phyloP scores from a whole-genome alignment of 2,888 invertebrate genomes.

The Pollenia griseotomentosa region DNA sequence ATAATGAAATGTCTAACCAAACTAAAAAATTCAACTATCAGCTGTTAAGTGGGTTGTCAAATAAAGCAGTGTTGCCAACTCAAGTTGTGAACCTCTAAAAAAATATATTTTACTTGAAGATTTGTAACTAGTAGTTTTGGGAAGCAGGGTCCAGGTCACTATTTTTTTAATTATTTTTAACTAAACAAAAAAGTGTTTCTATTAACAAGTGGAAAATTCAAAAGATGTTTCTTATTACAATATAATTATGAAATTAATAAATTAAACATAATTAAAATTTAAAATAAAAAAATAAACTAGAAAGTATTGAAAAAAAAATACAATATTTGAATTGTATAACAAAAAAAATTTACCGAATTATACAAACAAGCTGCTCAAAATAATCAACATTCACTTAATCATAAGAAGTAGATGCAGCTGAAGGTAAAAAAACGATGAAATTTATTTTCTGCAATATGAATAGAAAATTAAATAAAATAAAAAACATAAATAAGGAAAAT shows the following conservation, averaged over 20 bases:
- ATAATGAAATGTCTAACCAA: too few relatives aligned
- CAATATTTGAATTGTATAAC: constrained; percentile 14
- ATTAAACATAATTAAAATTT: constrained; percentile 44
- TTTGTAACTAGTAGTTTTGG: too few relatives aligned
- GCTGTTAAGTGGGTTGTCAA: too few relatives aligned
- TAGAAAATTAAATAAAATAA: constrained; percentile 40
- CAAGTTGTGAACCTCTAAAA: too few relatives aligned
- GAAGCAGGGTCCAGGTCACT: too few relatives aligned
- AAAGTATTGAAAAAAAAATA: constrained; percentile 19
- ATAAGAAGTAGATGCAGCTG: constrained; percentile 21
- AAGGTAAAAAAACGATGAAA: constrained; percentile 1
- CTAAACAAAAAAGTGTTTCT: not conserved
- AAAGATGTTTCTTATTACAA: constrained; percentile 28
- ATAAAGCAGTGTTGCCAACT: too few relatives aligned
- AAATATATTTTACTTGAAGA: too few relatives aligned
- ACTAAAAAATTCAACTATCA: too few relatives aligned
- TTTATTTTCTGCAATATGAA: constrained; percentile 18
- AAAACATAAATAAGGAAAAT: constrained; percentile 52
- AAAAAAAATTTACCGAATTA: constrained; percentile 35
- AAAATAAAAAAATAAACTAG: not conserved
- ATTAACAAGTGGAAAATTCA: not conserved
- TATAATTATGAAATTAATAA: constrained; percentile 25
- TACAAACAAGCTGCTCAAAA: not conserved
- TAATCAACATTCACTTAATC: constrained; percentile 60
- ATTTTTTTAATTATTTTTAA: not conserved